Base-by-base conservation (phyloP, 2,113 vertebrate genomes). In the Mungos mungo region DNA sequence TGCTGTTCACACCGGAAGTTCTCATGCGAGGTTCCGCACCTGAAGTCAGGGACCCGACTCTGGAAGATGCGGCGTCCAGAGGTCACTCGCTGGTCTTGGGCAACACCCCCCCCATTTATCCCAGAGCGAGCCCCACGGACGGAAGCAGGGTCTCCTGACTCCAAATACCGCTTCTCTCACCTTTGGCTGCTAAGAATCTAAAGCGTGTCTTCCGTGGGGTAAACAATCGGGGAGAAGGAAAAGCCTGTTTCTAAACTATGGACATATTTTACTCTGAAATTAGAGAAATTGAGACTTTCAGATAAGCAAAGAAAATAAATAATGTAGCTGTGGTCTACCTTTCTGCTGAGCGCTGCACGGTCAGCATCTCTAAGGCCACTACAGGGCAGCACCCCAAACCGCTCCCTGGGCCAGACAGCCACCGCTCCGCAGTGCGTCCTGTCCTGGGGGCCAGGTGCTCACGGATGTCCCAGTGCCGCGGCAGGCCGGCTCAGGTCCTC, bases 161-260 rank as follows among this genome's bases (percentile, higher is more conserved):
- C 89, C 88, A 98, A 95, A 97, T 83, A 95, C 98, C 91, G 66
- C 96, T 98, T 98, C 97, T 72, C 90, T 97, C 74, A 93, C 95
- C 31, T 95, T 93, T 91, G 93, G 91, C 82, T 97, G 96, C 88
- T 97, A 85, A 98, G 96, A 98, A 52, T 50, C 23, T 92, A 83
- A 90, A 91, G 90, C 80, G 52, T 76, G 85, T 98, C 95, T 86
- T 85, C 89, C 12, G 66, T 5, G 92, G 66, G 38, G 15, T 66
- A 96, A 80, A 97, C 84, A 33, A 52, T 63, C 4, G 33, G 41
- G 84, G 82, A 76, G 76, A 52, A 63, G 97, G 52, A 35, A 85
- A 96, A 97, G 86, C 38, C 87, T 76, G 25, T 57, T 86, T 93
- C 94, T 35, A 82, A 97, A 72, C 95, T 29, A n/a, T 47, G 38